These are phyloP conservation scores for Plotosus lineatus DNA, from an alignment of 2,113 vertebrate genomes.

Conservation along the genomic window DNA sequence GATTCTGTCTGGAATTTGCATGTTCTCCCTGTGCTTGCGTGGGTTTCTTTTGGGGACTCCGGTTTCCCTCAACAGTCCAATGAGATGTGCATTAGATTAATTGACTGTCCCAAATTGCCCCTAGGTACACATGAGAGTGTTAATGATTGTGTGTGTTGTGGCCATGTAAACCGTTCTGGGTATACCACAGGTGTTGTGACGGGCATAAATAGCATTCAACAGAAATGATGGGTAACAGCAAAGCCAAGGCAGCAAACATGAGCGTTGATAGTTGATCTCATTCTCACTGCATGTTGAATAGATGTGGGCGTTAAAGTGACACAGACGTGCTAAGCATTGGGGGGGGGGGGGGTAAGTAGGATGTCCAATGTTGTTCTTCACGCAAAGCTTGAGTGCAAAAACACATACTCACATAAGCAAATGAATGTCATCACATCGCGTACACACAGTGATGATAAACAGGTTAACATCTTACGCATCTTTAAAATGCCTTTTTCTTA, in stretches of 20 bases:
- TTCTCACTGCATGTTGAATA: conserved; percentile 48
- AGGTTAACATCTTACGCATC: neutral
- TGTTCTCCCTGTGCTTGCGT: too few species aligned
- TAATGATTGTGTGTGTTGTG: too few species aligned
- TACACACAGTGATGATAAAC: conserved; percentile 12
- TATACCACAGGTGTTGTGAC: too few species aligned
- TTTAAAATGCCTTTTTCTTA: too few species aligned
- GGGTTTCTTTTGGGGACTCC: too few species aligned
- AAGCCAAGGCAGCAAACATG: neutral
- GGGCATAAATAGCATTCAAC: conserved; percentile 1
- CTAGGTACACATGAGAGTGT: too few species aligned
- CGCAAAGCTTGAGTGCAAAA: neutral
- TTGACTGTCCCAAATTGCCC: too few species aligned
- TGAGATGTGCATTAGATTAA: too few species aligned
- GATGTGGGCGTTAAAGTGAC: conserved; percentile 14
- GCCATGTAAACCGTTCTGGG: too few species aligned
- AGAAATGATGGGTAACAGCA: neutral
- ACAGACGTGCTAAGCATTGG: conserved; percentile 32
- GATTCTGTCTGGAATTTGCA: too few species aligned
- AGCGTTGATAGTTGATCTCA: conserved; percentile 9
- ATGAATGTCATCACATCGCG: neutral
- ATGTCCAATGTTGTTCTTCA: conserved; percentile 14
- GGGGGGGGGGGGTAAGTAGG: conserved; percentile 17
- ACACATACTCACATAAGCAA: conserved; percentile 19
- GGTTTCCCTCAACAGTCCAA: too few species aligned